Evolutionary conservation across 2,888 invertebrate species (phyloP).

Genomic region (Choreutis nemorana): DNA sequence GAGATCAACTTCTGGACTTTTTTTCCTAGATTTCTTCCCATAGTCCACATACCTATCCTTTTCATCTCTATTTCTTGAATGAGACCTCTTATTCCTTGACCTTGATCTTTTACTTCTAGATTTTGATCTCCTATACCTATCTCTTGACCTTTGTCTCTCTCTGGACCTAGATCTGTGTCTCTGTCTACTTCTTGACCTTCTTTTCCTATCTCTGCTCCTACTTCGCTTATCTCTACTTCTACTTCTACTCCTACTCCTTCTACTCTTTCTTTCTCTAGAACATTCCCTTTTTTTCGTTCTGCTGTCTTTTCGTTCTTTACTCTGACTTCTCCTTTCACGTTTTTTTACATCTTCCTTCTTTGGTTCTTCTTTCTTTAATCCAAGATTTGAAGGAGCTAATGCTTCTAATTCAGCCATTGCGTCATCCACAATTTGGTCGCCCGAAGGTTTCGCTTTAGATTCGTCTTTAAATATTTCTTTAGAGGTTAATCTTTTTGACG

Average conservation of each 20-base stretch:
- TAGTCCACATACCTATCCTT: slow-evolving; percentile 30
- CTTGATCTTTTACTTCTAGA: slow-evolving; percentile 22
- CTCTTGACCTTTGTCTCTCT: slow-evolving; percentile 22
- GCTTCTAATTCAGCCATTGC: slow-evolving; percentile 89
- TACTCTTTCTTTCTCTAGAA: slow-evolving; percentile 24
- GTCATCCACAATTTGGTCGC: slow-evolving; percentile 72
- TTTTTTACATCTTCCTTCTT: slow-evolving; percentile 24
- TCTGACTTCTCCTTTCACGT: slow-evolving; percentile 26
- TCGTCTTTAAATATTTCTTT: slow-evolving; percentile 54
- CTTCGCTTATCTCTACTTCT: slow-evolving; percentile 21
- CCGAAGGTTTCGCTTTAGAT: slow-evolving; percentile 21
- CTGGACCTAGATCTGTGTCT: slow-evolving; percentile 14
- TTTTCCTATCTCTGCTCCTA: slow-evolving; percentile 21
- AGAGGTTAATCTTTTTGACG: slow-evolving; percentile 35
- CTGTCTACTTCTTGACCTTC: slow-evolving; percentile 22
- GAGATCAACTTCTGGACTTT: slow-evolving; percentile 62
- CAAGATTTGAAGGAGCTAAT: slow-evolving; percentile 73
- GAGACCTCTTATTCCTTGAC: slow-evolving; percentile 24
- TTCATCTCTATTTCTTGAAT: slow-evolving; percentile 23
- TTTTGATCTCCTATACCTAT: slow-evolving; percentile 14
- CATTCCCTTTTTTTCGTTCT: slow-evolving; percentile 24
- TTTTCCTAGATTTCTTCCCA: slow-evolving; percentile 33
- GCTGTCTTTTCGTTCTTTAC: slow-evolving; percentile 25
- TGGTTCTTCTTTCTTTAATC: slow-evolving; percentile 16
- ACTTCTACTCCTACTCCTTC: slow-evolving; percentile 14